Conservation (phyloP, 1,140 invertebrate genomes). For the Psilanteris sp. region DNA sequence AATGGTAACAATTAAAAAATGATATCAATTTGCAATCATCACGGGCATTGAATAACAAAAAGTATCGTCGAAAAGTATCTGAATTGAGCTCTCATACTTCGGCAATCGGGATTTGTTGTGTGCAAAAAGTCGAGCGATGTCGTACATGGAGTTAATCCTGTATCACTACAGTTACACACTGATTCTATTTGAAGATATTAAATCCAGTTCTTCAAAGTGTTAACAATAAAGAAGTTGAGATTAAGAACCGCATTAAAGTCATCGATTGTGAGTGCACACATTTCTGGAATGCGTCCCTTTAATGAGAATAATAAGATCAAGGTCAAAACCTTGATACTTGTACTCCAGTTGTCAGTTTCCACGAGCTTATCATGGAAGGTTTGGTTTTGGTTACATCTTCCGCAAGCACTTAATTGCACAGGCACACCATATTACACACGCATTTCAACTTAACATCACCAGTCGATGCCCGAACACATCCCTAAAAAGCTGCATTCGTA, state of each 20-base stretch:
- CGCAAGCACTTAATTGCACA: too few species aligned
- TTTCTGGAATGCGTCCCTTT: conserved; percentile 19
- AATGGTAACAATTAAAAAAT: too few species aligned
- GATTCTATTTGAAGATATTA: too few species aligned
- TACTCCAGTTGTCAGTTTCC: neutral
- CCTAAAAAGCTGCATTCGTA: too few species aligned
- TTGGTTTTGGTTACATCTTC: too few species aligned
- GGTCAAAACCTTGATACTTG: conserved; percentile 36
- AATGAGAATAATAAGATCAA: conserved; percentile 51
- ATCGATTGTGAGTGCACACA: neutral
- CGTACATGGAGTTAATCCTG: conserved; percentile 4
- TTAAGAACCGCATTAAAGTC: neutral
- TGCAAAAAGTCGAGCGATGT: conserved; percentile 7
- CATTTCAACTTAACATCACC: too few species aligned
- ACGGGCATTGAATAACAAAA: too few species aligned
- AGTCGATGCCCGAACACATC: too few species aligned
- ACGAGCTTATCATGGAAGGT: neutral
- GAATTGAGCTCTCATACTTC: conserved; percentile 34
- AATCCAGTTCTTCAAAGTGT: too few species aligned
- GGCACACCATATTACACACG: too few species aligned
- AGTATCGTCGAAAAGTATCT: conserved; percentile 29
- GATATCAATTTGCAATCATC: too few species aligned
- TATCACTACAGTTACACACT: conserved; percentile 26
- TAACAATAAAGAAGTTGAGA: too few species aligned
- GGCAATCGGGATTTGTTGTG: conserved; percentile 8